Evolutionary conservation across 2,113 vertebrate genomes (phyloP), one percentile per base, ranked within the genome.

Genomic region (Myxocyprinus asiaticus): DNA sequence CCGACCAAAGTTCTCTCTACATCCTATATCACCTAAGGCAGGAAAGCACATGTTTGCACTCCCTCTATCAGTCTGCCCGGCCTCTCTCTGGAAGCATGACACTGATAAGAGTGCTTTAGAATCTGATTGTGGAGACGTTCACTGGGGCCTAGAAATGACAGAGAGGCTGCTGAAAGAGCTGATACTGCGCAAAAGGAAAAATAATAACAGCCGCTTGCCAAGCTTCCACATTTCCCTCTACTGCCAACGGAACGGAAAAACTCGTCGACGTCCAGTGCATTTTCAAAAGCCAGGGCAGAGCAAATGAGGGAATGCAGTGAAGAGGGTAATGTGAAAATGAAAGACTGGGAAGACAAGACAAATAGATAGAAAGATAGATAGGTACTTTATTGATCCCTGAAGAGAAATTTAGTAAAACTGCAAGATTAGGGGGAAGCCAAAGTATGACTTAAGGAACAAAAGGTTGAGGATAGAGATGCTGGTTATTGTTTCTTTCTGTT

Each of bases 231-330:
- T 84, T 84, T 84, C 78, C 71, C 11, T 65, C 47, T 58, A 79
- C 84, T 90, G 88, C 90, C 90, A 91, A 85, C 76, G 66, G 83
- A 87, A 85, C 78, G 88, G 90, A 93, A 93, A 93, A 92, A 87
- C 81, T 80, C 73, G 83, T 85, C 82, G 53, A 69, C 67, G 71
- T 91, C 90, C 90, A 93, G 87, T 79, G 78, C 76, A 82, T 79
- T 83, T 88, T 87, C 76, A 67, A 86, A 79, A 84, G 77, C 86
- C 43, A 68, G 62, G 70, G 82, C 78, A 62, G 63, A 67, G 76
- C 64, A 82, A 72, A 76, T 5, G 44, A 78, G 78, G 64, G 81
- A 56, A 59, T 47, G 71, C 44, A 58, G 73, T n/a, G 61, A 45
- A 51, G 69, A 77, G 45, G 65, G 66, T 69, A 78, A 75, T 78